These are phyloP conservation scores for Forbesichthys agassizii DNA, from an alignment of 2,113 vertebrate genomes.

Conservation along the genomic window DNA sequence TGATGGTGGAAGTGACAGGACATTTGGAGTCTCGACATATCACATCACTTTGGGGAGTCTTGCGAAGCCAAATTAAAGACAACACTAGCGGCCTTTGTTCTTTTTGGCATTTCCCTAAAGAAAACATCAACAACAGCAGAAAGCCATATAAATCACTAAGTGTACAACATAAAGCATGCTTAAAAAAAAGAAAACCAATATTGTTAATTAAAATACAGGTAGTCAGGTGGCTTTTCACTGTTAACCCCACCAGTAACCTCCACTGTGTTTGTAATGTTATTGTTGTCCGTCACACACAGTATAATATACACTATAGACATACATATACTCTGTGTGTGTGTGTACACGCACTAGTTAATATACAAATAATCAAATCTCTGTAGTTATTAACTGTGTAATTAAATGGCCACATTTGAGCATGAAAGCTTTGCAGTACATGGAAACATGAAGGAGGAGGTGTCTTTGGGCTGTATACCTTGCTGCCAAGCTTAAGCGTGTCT, in stretches of 20 bases:
- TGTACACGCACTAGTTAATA: too few relatives aligned
- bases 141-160: background rate
- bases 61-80: conserved; percentile 22
- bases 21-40: conserved; percentile 31
- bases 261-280: too few relatives aligned
- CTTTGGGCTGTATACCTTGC: conserved; percentile 79
- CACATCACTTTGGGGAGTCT: conserved; percentile 21
- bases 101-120: conserved; percentile 93
- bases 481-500: conserved; percentile 89
- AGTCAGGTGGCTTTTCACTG: background rate
- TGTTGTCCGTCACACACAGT: too few relatives aligned
- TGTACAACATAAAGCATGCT: conserved; percentile 17
- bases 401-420: too few relatives aligned
- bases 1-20: conserved; percentile 40
- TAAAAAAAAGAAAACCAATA: background rate
- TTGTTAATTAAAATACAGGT: background rate
- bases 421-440: background rate
- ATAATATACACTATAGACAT: too few relatives aligned
- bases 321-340: too few relatives aligned
- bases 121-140: conserved; percentile 36
- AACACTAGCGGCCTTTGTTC: conserved; percentile 90
- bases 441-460: too few relatives aligned
- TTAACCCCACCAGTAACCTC: too few relatives aligned
- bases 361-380: too few relatives aligned
- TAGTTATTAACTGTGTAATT: too few relatives aligned